Evolutionary conservation across 2,888 invertebrate genomes (phyloP).

Genomic region (Eristalis arbustorum): DNA sequence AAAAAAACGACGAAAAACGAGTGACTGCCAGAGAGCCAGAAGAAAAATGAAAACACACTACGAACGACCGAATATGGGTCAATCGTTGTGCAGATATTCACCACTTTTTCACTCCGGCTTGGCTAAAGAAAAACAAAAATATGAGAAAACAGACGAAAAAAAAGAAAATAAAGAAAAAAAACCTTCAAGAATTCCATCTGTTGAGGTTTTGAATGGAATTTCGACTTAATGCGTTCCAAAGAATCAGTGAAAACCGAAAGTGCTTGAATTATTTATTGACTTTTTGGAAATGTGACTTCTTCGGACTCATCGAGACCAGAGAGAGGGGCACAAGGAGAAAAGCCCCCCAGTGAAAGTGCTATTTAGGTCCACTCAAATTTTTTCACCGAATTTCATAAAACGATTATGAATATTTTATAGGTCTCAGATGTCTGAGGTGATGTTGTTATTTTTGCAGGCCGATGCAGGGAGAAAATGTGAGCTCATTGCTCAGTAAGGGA

Average conservation of each 20-base stretch:
- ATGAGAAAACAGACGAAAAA: not conserved
- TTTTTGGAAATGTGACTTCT: not conserved
- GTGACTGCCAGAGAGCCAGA: not conserved
- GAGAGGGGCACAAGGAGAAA: not conserved
- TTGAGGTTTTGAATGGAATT: constrained; percentile 33
- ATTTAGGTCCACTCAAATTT: not conserved
- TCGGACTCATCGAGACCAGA: not conserved
- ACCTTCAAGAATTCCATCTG: not conserved
- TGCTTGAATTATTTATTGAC: constrained; percentile 22
- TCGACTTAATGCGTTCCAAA: constrained; percentile 3
- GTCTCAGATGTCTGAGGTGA: not conserved
- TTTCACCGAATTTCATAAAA: not conserved
- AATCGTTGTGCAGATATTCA: constrained; percentile 38
- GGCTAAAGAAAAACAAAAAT: constrained; percentile 11
- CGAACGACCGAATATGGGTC: constrained; percentile 35
- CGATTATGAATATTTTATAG: not conserved
- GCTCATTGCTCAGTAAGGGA: too few species aligned
- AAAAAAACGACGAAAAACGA: not conserved
- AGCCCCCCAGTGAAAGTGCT: not conserved
- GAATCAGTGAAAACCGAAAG: constrained; percentile 46
- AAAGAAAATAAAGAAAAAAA: not conserved
- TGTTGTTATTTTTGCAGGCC: too few species aligned
- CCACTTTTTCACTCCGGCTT: constrained; percentile 17
- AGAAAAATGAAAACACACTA: not conserved
- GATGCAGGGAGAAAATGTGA: too few species aligned